A percentile compares a stretch with the other conserved stretches of the same genome.
Conservation (phyloP, 2,797 vertebrate species). For the Lates japonicus region DNA sequence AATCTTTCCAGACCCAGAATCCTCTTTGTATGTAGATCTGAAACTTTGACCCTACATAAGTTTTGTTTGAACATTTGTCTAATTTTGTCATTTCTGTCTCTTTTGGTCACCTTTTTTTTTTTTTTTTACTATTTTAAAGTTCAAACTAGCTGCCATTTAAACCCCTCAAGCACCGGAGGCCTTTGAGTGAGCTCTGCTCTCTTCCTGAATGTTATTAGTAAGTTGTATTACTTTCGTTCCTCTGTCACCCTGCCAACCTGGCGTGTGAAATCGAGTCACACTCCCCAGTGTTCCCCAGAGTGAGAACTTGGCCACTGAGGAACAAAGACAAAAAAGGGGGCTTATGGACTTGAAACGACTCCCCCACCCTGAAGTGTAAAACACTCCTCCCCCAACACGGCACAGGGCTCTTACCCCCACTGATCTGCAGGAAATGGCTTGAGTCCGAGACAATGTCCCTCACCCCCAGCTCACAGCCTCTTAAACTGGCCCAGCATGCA, state of each 20-base stretch:
- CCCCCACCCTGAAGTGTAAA: conserved; percentile 87
- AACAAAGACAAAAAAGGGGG: conserved; percentile 89
- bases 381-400: conserved; percentile 87
- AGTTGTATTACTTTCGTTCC: conserved; percentile 80
- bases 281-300: conserved; percentile 83
- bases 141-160: conserved; percentile 60
- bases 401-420: conserved; percentile 85
- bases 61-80: conserved; percentile 22
- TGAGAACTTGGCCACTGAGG: conserved; percentile 86
- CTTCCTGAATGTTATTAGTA: conserved; percentile 84
- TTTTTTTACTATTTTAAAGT: conserved; percentile 56
- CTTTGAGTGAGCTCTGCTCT: conserved; percentile 66
- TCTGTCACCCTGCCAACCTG: conserved; percentile 83
- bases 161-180: conserved; percentile 61
- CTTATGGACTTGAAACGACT: conserved; percentile 89
- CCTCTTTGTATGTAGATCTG: neutral
- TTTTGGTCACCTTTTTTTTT: neutral
- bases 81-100: neutral
- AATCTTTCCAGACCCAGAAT: neutral
- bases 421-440: conserved; percentile 89
- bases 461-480: conserved; percentile 80
- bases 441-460: conserved; percentile 87
- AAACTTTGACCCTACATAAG: neutral
- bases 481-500: conserved; percentile 86
- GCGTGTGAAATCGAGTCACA: conserved; percentile 86